These are phyloP conservation scores for Tipula confusa DNA, from an alignment of 2,888 invertebrate species.

Conservation along the genomic window DNA sequence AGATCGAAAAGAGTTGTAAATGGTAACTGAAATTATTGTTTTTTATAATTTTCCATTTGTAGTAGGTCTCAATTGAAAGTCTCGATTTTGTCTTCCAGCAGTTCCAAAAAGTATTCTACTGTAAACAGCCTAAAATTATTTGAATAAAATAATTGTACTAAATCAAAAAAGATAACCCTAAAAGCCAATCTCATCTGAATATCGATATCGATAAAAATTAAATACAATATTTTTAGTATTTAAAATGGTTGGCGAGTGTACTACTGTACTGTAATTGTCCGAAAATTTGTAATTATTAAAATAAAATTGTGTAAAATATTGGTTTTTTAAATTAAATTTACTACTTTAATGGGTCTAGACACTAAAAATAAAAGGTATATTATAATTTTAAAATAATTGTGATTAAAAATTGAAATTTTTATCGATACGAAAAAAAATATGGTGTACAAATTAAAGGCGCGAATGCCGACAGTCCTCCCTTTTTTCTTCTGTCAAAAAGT, in stretches of 20 bases:
- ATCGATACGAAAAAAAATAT: neutral
- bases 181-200: neutral
- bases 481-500: neutral
- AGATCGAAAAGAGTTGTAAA: no score
- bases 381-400: neutral
- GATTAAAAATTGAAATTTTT: neutral
- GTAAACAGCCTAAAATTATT: neutral
- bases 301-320: neutral
- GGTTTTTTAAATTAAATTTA: neutral
- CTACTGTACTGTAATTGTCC: no score
- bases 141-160: neutral
- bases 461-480: constrained; percentile 20
- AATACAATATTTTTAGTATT: neutral
- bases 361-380: neutral
- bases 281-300: neutral
- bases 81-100: no score
- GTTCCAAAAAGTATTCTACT: neutral
- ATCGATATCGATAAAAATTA: neutral
- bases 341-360: neutral
- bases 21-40: neutral
- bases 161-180: neutral
- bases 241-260: neutral
- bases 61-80: no score
- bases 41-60: neutral
- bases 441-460: constrained; percentile 6